Evolutionary conservation across 64 coral and sea anemone species (phyloP), one percentile per base, ranked within the genome.

Genomic region (Porites australiensis): DNA sequence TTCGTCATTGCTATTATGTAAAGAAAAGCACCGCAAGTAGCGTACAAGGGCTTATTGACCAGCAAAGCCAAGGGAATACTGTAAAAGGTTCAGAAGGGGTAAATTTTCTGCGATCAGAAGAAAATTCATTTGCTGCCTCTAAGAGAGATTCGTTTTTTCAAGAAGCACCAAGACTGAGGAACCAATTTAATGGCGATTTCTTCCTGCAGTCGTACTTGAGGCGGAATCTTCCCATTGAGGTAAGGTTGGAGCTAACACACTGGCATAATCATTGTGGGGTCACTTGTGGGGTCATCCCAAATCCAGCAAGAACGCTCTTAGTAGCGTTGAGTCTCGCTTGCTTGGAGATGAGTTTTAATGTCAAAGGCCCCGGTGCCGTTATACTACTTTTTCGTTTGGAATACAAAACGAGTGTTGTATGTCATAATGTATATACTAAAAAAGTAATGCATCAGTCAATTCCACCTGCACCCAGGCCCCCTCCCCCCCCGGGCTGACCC

Each of bases 131-230:
- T 85, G 72, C 70, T 64, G 85, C 72, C 15, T 93, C 92, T 43
- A 76, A 66, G 23, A 86, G 92, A 23, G 94, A 84, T 3, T 88
- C 75, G 9, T 95, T 95, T 59, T 91, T 91, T 64, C 89, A 96
- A 88, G 83, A 83, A 4, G 72, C 84, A 19, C 94, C 94, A 50
- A 72, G n/a, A 22, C 50, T 96, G 6, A 77, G 69, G 4, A 96
- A 96, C 48, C 89, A 96, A 44, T 96, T 83, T 43, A 92, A 45
- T 12, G 83, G 69, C 27, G 94, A 96, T 81, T 11, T 87, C 19
- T 73, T 82, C 57, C 55, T 96, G 0, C 79, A 62, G 19, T 78
- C 88, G 3, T 88, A 67, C 72, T 64, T 96, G 23, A 88, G 88
- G 44, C 71, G 89, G 92, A 84, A 85, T 82, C 74, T 96, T 45